Conservation (phyloP, 2,797 vertebrate genomes). For the Vipera ursinii region DNA sequence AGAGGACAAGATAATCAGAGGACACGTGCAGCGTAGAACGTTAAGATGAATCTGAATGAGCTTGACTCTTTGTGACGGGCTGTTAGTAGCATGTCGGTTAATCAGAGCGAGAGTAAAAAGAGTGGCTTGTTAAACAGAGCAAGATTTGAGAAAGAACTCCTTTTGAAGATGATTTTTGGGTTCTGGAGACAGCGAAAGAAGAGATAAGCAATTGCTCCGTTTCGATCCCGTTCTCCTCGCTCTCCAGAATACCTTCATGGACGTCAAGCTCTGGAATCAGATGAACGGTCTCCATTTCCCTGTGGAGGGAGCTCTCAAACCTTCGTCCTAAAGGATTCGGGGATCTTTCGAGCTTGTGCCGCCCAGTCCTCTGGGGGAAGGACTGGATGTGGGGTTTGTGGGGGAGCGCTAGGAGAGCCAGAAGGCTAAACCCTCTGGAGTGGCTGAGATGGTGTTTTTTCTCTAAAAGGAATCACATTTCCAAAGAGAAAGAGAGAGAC, state of each 20-base stretch:
- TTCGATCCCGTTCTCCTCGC: neutral
- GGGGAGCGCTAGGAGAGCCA: constrained; percentile 84
- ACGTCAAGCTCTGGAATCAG: constrained; percentile 82
- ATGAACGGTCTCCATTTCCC: constrained; percentile 57
- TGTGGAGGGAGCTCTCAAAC: constrained; percentile 44
- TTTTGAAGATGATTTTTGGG: constrained; percentile 21
- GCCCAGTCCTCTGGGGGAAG: constrained; percentile 68
- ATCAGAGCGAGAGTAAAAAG: constrained; percentile 34
- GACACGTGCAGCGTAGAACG: neutral
- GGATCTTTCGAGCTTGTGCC: constrained; percentile 53
- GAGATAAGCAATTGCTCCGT: neutral
- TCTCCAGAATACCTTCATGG: constrained; percentile 81
- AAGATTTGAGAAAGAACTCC: constrained; percentile 31
- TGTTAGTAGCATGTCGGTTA: constrained; percentile 35
- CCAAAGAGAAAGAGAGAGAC: constrained; percentile 36
- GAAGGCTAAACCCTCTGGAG: constrained; percentile 80
- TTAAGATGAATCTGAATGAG: neutral
- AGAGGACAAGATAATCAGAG: neutral
- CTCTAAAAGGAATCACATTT: constrained; percentile 72
- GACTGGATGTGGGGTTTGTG: constrained; percentile 71
- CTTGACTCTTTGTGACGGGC: neutral
- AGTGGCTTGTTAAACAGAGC: constrained; percentile 48
- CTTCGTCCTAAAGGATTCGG: constrained; percentile 54
- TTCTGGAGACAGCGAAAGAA: constrained; percentile 18
- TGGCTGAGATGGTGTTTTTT: constrained; percentile 71